Evolutionary conservation across 2,888 invertebrate species (phyloP).

Genomic region (Apamea anceps): DNA sequence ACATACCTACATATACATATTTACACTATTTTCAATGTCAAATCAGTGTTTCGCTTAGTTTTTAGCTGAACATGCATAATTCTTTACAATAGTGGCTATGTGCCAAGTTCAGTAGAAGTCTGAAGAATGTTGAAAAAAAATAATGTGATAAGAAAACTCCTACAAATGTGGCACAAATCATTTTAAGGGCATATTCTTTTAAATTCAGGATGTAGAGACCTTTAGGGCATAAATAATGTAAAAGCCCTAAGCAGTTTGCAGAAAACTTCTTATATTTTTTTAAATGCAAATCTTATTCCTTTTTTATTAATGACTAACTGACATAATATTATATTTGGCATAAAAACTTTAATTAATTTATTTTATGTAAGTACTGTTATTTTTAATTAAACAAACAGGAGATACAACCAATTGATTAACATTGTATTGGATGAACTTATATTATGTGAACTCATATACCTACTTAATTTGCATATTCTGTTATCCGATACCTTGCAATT

Average conservation of each 20-base stretch:
- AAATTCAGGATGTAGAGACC: neutral
- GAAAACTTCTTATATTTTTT: neutral
- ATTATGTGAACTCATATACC: neutral
- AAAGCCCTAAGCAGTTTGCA: neutral
- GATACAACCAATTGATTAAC: neutral
- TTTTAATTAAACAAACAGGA: neutral
- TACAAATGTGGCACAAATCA: neutral
- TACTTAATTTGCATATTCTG: neutral
- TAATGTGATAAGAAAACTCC: too few species aligned
- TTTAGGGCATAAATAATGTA: neutral
- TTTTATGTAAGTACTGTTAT: neutral
- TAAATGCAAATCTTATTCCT: neutral
- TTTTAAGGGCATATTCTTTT: neutral
- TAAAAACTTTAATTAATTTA: neutral
- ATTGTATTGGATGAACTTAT: neutral
- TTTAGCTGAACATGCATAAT: neutral
- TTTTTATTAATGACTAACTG: neutral
- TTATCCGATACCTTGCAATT: slow-evolving; percentile 7
- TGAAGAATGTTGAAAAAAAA: neutral
- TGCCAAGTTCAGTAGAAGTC: neutral
- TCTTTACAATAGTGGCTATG: neutral
- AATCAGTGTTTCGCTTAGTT: neutral
- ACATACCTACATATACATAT: neutral
- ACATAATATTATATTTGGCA: neutral
- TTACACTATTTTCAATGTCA: slow-evolving; percentile 12